Evolutionary conservation across 1,140 invertebrate species (phyloP), one percentile per base, ranked within the genome.

Genomic region (Caenorhabditis inopinata): DNA sequence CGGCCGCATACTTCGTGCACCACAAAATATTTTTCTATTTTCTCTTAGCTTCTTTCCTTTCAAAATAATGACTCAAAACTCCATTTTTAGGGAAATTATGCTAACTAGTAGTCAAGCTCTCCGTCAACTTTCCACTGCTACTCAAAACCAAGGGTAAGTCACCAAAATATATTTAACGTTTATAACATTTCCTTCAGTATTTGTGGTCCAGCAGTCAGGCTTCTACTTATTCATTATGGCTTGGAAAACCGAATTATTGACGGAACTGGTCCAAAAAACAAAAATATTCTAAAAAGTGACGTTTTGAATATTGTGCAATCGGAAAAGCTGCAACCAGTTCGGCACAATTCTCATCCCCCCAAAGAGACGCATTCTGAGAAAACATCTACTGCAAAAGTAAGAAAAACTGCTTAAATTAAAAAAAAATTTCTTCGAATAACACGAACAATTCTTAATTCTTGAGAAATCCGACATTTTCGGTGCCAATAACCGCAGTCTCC

Each of bases 211-310:
- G 78, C 78, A 11, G 78, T 79, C 11, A 58, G 46, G 12, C 48
- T 79, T 27, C 68, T 79, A 1, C 35, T 79, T 2, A 58, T 68
- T 23, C 62, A 79, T 6, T 79, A 79, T 51, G 68, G 68, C 9
- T 21, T 79, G 21, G 48, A 51, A 11, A 47, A 51, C n/a, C 12
- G 45, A n/a, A 62, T 74, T 7, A 45, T 74, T 25, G 42, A 74
- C 18, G 47, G 51, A 48, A 58, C 58, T 23, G 78, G 78, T 5
- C 78, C 78, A n/a, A 79, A 79, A 58, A 68, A 68, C 32, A 75
- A 75, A 27, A 79, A 79, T 35, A 79, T 79, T 45, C 23, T 79
- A 9, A 79, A 79, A 74, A 48, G 74, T 21, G 74, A 75, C 48
- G 45, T 75, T 21, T 21, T 75, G 27, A 27, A 75, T 47, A 48